Evolutionary conservation across 2,797 vertebrate genomes (phyloP).

Genomic region (Mionectes olivaceus): DNA sequence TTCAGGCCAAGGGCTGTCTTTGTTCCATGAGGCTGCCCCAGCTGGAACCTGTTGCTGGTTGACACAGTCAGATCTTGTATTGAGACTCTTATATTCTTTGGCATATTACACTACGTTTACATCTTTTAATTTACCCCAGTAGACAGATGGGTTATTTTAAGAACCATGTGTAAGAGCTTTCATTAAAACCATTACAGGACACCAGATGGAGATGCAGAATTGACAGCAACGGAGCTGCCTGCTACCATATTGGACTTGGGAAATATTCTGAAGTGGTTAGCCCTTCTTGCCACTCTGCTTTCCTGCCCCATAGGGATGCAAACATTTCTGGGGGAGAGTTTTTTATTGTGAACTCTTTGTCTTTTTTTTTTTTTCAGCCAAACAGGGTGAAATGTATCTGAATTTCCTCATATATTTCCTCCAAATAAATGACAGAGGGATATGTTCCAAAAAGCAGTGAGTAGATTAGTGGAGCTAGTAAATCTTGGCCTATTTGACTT

Average conservation of each 20-base stretch:
- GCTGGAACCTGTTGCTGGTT: constrained; percentile 77
- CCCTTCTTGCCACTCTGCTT: constrained; percentile 36
- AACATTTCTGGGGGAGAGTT: background rate
- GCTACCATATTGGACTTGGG: constrained; percentile 58
- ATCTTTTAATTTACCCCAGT: constrained; percentile 74
- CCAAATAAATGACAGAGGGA: background rate
- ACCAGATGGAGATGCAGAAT: constrained; percentile 64
- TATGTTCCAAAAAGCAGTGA: background rate
- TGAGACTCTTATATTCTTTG: constrained; percentile 75
- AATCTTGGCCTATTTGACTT: background rate
- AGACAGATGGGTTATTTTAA: constrained; percentile 71
- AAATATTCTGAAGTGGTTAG: background rate
- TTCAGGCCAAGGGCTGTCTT: constrained; percentile 71
- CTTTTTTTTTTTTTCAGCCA: background rate
- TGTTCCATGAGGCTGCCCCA: constrained; percentile 72
- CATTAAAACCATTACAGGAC: constrained; percentile 65
- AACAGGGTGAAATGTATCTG: background rate
- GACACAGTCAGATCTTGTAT: constrained; percentile 72
- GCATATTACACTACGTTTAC: constrained; percentile 74
- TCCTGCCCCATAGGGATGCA: background rate
- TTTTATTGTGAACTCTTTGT: background rate
- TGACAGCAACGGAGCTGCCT: constrained; percentile 42
- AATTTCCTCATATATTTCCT: background rate
- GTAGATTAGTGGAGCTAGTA: background rate
- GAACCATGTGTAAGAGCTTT: constrained; percentile 41